phyloP scores from a whole-genome alignment of 2,888 invertebrate genomes.

The Falcaria lacertinaria region DNA sequence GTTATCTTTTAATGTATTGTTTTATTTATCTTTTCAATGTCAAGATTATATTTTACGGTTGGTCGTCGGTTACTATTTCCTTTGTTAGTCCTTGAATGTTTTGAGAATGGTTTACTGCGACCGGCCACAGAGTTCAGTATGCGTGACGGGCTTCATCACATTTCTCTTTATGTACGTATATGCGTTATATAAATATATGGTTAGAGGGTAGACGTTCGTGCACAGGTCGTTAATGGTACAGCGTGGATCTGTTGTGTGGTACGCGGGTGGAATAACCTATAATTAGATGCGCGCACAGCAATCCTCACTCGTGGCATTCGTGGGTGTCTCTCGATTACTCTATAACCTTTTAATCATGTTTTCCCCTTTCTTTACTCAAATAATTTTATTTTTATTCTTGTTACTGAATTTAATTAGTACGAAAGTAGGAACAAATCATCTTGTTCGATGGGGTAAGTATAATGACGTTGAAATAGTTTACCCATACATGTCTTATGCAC shows the following conservation, averaged over 20 bases:
- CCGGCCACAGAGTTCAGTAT: slow-evolving; percentile 37
- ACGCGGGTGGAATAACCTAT: slow-evolving; percentile 76
- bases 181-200: slow-evolving; percentile 40
- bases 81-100: slow-evolving; percentile 27
- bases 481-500: too few relatives aligned
- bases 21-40: slow-evolving; percentile 44
- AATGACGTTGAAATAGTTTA: too few relatives aligned
- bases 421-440: too few relatives aligned
- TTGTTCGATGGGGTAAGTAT: too few relatives aligned
- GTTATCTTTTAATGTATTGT: slow-evolving; percentile 48
- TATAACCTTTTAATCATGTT: slow-evolving; percentile 48
- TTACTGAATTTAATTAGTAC: too few relatives aligned
- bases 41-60: slow-evolving; percentile 39
- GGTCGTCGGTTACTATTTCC: slow-evolving; percentile 23
- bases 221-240: slow-evolving; percentile 69
- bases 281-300: slow-evolving; percentile 75
- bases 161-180: slow-evolving; percentile 40
- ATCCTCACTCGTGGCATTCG: slow-evolving; percentile 57
- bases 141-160: slow-evolving; percentile 55
- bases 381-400: too few relatives aligned
- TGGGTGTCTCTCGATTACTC: slow-evolving; percentile 61
- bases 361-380: slow-evolving; percentile 11
- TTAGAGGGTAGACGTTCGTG: slow-evolving; percentile 58
- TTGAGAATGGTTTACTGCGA: slow-evolving; percentile 15
- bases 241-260: slow-evolving; percentile 68